These are phyloP conservation scores for Sanderia malayensis DNA, from an alignment of 30 jellyfish, hydroid and myxozoan genomes.

Conservation along the genomic window DNA sequence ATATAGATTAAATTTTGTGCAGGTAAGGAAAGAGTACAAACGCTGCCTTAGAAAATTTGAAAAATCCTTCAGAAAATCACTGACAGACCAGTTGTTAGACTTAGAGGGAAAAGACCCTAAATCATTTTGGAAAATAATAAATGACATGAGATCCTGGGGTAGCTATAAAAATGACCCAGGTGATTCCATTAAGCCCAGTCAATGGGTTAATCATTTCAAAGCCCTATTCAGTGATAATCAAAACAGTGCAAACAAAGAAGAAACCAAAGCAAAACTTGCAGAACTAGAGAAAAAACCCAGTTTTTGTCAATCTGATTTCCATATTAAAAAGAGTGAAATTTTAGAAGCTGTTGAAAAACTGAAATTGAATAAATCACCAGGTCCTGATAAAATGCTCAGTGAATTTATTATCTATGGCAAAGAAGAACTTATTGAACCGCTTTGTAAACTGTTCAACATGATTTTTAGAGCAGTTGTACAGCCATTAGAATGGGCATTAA, in stretches of 20 bases:
- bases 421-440: constrained; percentile 14
- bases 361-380: constrained; percentile 12
- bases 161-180: constrained; percentile 5
- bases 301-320: background rate
- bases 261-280: background rate
- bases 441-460: constrained; percentile 14
- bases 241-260: background rate
- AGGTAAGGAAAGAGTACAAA: background rate
- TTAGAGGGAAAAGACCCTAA: constrained; percentile 20
- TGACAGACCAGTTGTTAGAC: constrained; percentile 10
- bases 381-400: constrained; percentile 12
- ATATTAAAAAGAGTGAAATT: background rate
- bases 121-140: constrained; percentile 18
- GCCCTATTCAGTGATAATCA: constrained; percentile 1
- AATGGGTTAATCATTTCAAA: constrained; percentile 18
- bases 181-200: constrained; percentile 6
- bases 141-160: constrained; percentile 19
- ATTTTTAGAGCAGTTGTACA: constrained; percentile 1
- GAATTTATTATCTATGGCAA: constrained; percentile 11
- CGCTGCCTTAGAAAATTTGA: background rate
- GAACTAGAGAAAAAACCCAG: background rate
- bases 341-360: constrained; percentile 13
- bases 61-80: constrained; percentile 3
- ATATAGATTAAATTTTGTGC: background rate
- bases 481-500: constrained; percentile 16